A percentile compares a stretch with the other conserved stretches of the same genome.
Conservation (phyloP, 35 echinoderm and acorn worm species). For the Lytechinus pictus region DNA sequence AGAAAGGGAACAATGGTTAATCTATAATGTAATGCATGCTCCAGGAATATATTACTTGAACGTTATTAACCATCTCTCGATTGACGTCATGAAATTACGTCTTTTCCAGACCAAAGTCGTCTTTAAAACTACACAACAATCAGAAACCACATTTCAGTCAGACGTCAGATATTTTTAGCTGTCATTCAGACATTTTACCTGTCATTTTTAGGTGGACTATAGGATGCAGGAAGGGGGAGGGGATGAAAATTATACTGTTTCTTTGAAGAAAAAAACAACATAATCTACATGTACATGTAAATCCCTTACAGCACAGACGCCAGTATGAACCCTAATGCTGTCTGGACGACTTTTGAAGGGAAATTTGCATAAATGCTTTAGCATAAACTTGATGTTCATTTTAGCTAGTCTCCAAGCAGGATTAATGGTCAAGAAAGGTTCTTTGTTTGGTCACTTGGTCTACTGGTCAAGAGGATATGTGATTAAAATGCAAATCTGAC, state of each 20-base stretch:
- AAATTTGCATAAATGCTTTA: not conserved
- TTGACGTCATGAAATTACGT: constrained; percentile 12
- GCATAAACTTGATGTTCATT: not conserved
- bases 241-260: not conserved
- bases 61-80: not conserved
- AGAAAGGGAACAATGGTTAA: not conserved
- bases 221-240: not conserved
- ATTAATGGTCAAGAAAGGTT: not conserved
- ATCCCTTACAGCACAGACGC: not conserved
- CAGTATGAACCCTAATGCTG: not conserved
- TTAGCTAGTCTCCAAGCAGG: not conserved
- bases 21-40: not conserved
- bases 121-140: not conserved
- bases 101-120: constrained; percentile 1
- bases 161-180: not conserved
- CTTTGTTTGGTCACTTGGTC: no score
- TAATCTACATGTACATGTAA: not conserved
- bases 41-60: not conserved
- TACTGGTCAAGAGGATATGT: no score
- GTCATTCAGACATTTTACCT: not conserved
- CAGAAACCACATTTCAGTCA: not conserved
- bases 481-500: no score
- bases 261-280: not conserved
- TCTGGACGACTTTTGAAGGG: not conserved
- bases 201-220: not conserved